Conservation (phyloP, 2,888 invertebrate species). For the Teinopalpus imperialis region DNA sequence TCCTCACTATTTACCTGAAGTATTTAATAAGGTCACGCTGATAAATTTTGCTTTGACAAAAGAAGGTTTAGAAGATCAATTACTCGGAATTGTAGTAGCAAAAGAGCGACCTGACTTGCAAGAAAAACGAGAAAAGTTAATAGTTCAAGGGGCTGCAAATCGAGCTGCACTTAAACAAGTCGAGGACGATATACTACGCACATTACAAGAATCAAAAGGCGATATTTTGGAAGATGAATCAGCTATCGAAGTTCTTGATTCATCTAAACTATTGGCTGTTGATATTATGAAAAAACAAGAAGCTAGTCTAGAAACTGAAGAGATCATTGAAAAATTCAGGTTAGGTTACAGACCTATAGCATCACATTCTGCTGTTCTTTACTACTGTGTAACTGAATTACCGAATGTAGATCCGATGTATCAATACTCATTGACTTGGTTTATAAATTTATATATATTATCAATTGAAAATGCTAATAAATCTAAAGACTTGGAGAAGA, state of each 20-base stretch:
- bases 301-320: conserved; percentile 88
- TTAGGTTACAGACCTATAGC: conserved; percentile 89
- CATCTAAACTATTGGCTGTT: conserved; percentile 90
- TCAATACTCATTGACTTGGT: conserved; percentile 93
- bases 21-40: conserved; percentile 91
- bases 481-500: conserved; percentile 86
- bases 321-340: conserved; percentile 88
- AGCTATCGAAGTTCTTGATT: conserved; percentile 93
- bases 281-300: conserved; percentile 92
- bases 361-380: conserved; percentile 89
- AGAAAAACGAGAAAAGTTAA: conserved; percentile 89
- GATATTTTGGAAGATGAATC: conserved; percentile 95
- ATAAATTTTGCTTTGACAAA: conserved; percentile 92
- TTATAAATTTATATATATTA: conserved; percentile 89
- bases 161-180: conserved; percentile 90
- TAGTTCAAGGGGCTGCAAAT: conserved; percentile 90
- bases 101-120: conserved; percentile 93
- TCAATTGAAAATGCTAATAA: conserved; percentile 89
- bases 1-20: conserved; percentile 92
- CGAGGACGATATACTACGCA: conserved; percentile 93
- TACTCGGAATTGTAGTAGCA: conserved; percentile 91
- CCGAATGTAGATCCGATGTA: conserved; percentile 95
- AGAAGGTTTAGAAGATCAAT: conserved; percentile 91
- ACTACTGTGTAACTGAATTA: conserved; percentile 91
- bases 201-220: conserved; percentile 90